Percentiles rank a stretch among this genome's conserved stretches.
These are phyloP conservation scores for Emydocephalus ijimae DNA, from an alignment of 2,113 vertebrate genomes.

Conservation along the genomic window DNA sequence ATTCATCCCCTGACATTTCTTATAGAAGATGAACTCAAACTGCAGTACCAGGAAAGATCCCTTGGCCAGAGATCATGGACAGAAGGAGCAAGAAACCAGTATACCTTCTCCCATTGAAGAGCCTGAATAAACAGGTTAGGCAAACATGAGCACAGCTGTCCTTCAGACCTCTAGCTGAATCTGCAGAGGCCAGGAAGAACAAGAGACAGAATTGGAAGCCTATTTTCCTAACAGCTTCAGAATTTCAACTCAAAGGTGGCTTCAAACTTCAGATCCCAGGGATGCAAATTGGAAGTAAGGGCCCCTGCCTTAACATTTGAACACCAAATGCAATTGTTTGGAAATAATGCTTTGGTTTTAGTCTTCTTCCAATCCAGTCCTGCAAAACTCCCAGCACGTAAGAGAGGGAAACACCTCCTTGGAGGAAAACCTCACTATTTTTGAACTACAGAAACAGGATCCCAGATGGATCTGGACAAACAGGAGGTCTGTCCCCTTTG, in stretches of 20 bases:
- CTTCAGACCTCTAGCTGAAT: background rate
- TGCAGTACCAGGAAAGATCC: background rate
- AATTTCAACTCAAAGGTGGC: background rate
- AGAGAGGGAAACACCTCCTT: background rate
- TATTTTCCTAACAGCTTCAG: background rate
- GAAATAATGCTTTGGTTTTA: too few species aligned
- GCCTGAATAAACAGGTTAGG: background rate
- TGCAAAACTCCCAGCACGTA: background rate
- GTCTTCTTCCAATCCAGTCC: background rate
- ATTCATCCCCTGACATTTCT: background rate
- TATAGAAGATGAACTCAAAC: background rate
- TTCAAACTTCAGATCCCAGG: background rate
- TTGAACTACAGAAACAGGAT: background rate
- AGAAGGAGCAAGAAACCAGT: background rate
- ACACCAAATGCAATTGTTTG: background rate
- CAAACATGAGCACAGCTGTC: background rate
- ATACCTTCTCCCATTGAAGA: background rate
- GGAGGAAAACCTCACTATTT: background rate
- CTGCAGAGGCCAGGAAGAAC: background rate
- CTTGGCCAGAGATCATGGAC: background rate
- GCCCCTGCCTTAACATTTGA: background rate
- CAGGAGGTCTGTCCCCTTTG: background rate
- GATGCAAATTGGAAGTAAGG: background rate
- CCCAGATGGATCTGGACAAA: conserved; percentile 6
- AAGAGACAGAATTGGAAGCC: background rate